Evolutionary conservation across 2,113 vertebrate genomes (phyloP).

Genomic region (Tetrao urogallus): DNA sequence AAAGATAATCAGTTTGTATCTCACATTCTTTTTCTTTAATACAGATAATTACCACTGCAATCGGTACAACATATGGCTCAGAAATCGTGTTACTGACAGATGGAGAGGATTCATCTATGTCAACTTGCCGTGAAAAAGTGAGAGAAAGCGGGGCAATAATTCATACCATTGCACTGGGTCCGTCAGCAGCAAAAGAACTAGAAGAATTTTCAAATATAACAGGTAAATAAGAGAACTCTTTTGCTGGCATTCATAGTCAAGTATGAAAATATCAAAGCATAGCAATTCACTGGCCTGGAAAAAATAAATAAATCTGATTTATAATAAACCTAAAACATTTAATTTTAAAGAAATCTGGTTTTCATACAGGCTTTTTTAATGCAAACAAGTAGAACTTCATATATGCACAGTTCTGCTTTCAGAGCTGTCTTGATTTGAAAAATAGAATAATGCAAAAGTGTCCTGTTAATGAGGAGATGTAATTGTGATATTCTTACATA

Average conservation of each 20-base stretch:
- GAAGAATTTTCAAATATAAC: conserved; percentile 60
- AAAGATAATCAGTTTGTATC: not conserved
- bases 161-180: conserved; percentile 75
- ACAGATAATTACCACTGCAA: conserved; percentile 52
- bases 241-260: not conserved
- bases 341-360: not conserved
- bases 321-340: not conserved
- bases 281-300: not conserved
- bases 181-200: conserved; percentile 43
- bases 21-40: not conserved
- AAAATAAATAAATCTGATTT: not conserved
- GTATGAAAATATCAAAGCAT: not conserved
- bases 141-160: conserved; percentile 52
- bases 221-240: conserved; percentile 32
- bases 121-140: conserved; percentile 26
- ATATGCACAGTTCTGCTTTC: not conserved
- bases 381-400: not conserved
- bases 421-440: not conserved
- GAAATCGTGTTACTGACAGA: conserved; percentile 77
- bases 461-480: not conserved
- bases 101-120: conserved; percentile 32
- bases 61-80: conserved; percentile 50
- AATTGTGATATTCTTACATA: not conserved
- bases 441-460: not conserved
- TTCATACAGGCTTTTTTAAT: not conserved